A percentile compares a stretch with the other conserved stretches of the same genome.
Evolutionary conservation across 2,113 vertebrate genomes (phyloP).

Genomic region (Herpailurus yagouaroundi): DNA sequence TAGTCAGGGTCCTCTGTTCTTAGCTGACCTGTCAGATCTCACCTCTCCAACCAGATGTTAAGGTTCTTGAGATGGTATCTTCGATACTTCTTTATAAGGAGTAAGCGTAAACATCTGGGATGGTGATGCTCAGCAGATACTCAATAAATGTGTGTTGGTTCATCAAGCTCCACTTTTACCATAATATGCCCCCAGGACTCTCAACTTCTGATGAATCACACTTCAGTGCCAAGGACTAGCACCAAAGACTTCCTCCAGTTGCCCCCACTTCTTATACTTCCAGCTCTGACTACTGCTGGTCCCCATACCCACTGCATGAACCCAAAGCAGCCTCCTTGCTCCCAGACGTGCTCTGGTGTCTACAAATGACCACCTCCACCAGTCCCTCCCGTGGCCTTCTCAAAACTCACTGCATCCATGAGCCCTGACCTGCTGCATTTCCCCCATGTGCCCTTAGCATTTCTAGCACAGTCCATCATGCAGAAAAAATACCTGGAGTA

Average conservation of each 20-base stretch:
- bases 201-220: neutral
- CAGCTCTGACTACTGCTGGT: neutral
- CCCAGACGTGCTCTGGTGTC: neutral
- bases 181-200: neutral
- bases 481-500: neutral
- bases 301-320: neutral
- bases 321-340: neutral
- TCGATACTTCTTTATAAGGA: neutral
- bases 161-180: neutral
- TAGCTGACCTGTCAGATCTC: neutral
- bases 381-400: neutral
- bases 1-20: neutral
- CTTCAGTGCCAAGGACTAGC: neutral
- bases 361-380: neutral
- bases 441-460: rapidly evolving
- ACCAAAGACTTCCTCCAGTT: neutral
- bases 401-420: neutral
- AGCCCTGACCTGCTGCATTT: neutral
- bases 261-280: neutral
- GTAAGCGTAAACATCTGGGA: neutral
- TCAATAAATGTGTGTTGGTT: neutral
- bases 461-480: neutral
- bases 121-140: neutral
- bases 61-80: neutral
- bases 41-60: neutral